Conservation (phyloP, 37 sponge, comb jelly and placozoan species). For the Amphimedon queenslandica region DNA sequence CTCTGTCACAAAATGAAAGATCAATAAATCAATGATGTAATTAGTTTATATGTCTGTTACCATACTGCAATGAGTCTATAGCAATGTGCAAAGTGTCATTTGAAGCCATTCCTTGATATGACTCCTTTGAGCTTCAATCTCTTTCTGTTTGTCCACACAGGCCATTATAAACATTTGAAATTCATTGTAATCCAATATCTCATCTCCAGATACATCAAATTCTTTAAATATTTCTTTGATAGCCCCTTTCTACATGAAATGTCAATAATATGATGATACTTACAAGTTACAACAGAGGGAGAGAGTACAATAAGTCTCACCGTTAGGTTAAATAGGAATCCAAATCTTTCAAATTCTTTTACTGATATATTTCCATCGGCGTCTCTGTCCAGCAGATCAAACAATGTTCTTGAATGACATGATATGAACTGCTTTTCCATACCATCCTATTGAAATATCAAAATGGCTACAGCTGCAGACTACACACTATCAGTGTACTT, state of each 20-base stretch:
- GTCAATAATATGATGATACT: not conserved
- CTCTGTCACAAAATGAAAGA: no score
- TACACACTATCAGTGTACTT: conserved; percentile 20
- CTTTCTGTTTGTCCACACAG: conserved; percentile 80
- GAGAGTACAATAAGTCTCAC: not conserved
- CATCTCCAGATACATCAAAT: conserved; percentile 90
- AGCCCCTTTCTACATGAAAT: conserved; percentile 17
- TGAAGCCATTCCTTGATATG: not conserved
- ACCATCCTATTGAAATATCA: conserved; percentile 51
- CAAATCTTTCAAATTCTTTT: conserved; percentile 82
- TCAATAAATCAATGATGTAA: no score
- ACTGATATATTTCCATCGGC: conserved; percentile 71
- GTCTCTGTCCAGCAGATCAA: conserved; percentile 90
- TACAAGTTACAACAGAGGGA: not conserved
- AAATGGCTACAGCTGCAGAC: not conserved
- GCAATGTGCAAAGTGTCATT: no score
- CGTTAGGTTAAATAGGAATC: conserved; percentile 89
- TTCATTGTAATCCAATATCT: conserved; percentile 84
- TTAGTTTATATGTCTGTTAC: no score
- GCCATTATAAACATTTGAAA: conserved; percentile 93
- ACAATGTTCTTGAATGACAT: conserved; percentile 84
- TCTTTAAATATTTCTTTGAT: conserved; percentile 80
- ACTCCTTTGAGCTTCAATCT: conserved; percentile 18
- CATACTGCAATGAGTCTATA: no score
- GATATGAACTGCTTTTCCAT: conserved; percentile 87